Percentiles rank a stretch among this genome's conserved stretches.
These are phyloP conservation scores for Clavelina lepadiformis DNA, from an alignment of 23 tunicate genomes.

Conservation along the genomic window DNA sequence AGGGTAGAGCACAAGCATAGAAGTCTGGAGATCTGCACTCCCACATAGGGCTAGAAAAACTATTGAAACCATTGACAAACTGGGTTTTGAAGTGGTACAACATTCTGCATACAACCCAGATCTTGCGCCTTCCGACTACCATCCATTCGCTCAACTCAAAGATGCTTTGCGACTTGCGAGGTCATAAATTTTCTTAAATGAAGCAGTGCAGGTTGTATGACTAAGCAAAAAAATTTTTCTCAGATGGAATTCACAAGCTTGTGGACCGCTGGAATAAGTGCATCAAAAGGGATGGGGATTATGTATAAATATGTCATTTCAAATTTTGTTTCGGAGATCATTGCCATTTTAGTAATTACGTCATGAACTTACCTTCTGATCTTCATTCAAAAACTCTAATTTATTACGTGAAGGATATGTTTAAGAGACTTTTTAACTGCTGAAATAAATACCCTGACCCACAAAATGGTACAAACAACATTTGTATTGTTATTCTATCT, in stretches of 20 bases:
- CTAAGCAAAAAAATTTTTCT: constrained; percentile 6
- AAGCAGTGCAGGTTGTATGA: constrained; percentile 18
- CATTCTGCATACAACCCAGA: constrained; percentile 32
- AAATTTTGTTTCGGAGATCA: too few relatives aligned
- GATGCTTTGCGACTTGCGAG: constrained; percentile 5
- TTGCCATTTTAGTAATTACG: too few relatives aligned
- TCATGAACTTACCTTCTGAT: too few relatives aligned
- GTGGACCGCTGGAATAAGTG: constrained; percentile 4
- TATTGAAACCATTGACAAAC: constrained; percentile 19
- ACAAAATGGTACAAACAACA: too few relatives aligned
- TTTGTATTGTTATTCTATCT: too few relatives aligned
- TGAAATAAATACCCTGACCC: too few relatives aligned
- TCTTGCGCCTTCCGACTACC: constrained; percentile 25
- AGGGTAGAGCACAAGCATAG: constrained; percentile 20
- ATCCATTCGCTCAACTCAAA: constrained; percentile 17
- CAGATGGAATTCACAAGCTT: constrained; percentile 4
- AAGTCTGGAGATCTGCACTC: constrained; percentile 4
- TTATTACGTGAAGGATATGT: too few relatives aligned
- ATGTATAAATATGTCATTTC: not conserved
- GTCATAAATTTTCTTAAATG: constrained; percentile 10
- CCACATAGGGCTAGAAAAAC: constrained; percentile 18
- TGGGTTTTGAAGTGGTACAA: constrained; percentile 27
- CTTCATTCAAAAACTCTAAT: too few relatives aligned
- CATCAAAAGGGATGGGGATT: constrained; percentile 7
- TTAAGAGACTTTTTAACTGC: too few relatives aligned